Evolutionary conservation across 2,113 vertebrate species (phyloP).

Genomic region (Rallus limicola): DNA sequence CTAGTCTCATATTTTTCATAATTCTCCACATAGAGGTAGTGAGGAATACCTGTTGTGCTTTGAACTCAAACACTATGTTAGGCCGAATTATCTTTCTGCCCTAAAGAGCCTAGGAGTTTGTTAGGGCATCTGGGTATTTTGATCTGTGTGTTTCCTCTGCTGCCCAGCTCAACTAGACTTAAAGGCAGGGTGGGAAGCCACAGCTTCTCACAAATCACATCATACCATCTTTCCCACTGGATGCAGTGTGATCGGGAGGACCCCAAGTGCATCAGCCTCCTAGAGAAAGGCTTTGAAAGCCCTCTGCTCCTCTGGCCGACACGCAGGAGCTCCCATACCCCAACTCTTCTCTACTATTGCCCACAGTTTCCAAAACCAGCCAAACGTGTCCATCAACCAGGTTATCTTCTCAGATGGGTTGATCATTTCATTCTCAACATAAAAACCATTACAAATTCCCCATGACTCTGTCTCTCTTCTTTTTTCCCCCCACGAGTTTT

Average conservation of each 20-base stretch:
- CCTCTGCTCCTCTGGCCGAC: neutral
- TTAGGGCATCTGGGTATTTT: neutral
- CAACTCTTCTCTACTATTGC: neutral
- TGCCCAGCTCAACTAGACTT: neutral
- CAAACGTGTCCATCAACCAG: neutral
- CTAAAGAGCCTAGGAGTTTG: neutral
- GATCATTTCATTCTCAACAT: neutral
- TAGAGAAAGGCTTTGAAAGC: neutral
- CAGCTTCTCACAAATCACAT: neutral
- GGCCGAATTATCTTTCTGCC: neutral
- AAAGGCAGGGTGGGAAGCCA: neutral
- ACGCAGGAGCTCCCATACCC: neutral
- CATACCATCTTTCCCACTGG: neutral
- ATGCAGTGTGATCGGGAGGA: rapidly evolving
- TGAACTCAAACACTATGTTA: neutral
- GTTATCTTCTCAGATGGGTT: neutral
- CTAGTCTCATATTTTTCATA: neutral
- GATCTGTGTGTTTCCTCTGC: neutral
- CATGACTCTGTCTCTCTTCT: neutral
- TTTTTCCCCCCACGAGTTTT: neutral
- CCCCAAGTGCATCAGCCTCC: neutral
- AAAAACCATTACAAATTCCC: neutral
- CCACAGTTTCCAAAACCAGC: neutral
- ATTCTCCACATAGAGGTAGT: neutral
- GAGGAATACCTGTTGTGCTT: neutral